Evolutionary conservation across 2,888 invertebrate genomes (phyloP), one percentile per base, ranked within the genome.

Genomic region (Drosophila anomelani): DNA sequence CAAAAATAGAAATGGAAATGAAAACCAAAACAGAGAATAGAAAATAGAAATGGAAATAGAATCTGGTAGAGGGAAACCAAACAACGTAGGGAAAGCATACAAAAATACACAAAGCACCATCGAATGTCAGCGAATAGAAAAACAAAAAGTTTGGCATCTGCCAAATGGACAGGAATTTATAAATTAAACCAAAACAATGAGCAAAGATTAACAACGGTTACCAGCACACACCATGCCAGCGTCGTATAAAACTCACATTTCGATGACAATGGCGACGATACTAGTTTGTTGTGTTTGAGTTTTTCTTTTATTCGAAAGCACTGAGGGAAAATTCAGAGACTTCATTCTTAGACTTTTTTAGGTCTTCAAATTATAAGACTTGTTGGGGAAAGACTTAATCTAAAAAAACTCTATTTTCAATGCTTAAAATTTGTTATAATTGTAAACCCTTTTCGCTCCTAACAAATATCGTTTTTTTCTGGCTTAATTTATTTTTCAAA

Each of bases 131-230:
- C 20, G 26, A 47, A 78, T 78, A 77, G 70, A 64, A 73, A 73
- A 75, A 77, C 77, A 82, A 72, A 79, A 74, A 87, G 75, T 87
- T 87, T 80, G 68, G 64, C 74, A 64, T 75, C 75, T 77, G 78
- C 77, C 80, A 79, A 88, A 88, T 77, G 74, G 56, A 78, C 78
- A 72, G 81, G 77, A 90, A 80, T 81, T 79, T 81, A 73, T 76
- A 88, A 79, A 80, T 86, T 88, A 77, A 79, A 80, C 80, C 88
- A 80, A 87, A 89, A 87, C 89, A 89, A 80, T 89, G 79, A 51
- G 53, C 70, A 81, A 81, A 85, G 88, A 89, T 87, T 89, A 89
- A 82, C 80, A 85, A 77, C 78, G 73, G 81, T 81, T 72, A 87
- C 61, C 63, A 43, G 70, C 62, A 75, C 59, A 47, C 29, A 49